A percentile compares a stretch with the other conserved stretches of the same genome.
Conservation (phyloP, 2,797 vertebrate genomes). For the Gorsachius magnificus region DNA sequence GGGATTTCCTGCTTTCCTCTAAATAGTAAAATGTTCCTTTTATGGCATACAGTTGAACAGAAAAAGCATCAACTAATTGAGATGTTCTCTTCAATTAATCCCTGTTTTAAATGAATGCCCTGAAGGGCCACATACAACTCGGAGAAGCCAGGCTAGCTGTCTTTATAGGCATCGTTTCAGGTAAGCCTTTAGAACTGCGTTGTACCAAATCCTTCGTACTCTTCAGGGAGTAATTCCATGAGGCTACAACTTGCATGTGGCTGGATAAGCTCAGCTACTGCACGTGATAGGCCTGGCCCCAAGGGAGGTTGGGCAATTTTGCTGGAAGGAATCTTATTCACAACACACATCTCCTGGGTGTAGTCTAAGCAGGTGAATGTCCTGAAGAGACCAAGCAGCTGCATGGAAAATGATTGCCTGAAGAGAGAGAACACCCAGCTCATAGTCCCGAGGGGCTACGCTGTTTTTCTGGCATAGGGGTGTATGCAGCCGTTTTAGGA, state of each 20-base stretch:
- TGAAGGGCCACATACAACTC: not conserved
- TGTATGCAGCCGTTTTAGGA: not conserved
- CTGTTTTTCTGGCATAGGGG: not conserved
- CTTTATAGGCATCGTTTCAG: not conserved
- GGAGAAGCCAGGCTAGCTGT: not conserved
- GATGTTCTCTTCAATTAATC: slow-evolving; percentile 32
- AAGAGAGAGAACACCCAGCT: not conserved
- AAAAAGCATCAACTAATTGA: slow-evolving; percentile 13
- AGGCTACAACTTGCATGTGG: accelerated
- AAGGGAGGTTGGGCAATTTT: not conserved
- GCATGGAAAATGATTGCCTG: not conserved
- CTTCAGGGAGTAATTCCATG: not conserved
- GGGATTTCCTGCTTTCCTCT: slow-evolving; percentile 24
- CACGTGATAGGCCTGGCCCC: not conserved
- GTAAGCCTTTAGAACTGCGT: not conserved
- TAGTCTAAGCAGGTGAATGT: not conserved
- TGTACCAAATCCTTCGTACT: not conserved
- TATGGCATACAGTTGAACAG: not conserved
- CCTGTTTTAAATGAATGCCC: not conserved
- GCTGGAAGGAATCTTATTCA: not conserved
- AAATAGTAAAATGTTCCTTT: slow-evolving; percentile 15
- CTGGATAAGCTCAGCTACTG: not conserved
- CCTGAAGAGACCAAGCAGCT: not conserved
- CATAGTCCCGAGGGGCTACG: accelerated
- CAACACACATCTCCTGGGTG: not conserved